A percentile compares a stretch with the other conserved stretches of the same genome.
These are phyloP conservation scores for Sphaerophoria taeniata DNA, from an alignment of 2,888 invertebrate species.

Conservation along the genomic window DNA sequence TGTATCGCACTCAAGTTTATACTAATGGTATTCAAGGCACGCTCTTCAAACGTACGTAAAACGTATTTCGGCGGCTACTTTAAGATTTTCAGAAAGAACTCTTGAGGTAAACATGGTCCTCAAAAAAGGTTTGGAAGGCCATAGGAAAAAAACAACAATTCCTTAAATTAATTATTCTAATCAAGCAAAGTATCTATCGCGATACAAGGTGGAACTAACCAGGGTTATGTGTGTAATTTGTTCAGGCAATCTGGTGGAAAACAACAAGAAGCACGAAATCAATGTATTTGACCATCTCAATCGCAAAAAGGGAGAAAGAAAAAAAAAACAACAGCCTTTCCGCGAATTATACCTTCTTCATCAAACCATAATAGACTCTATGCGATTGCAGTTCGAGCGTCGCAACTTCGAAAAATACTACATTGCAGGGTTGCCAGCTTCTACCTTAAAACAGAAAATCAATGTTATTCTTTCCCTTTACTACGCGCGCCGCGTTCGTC, in stretches of 20 bases:
- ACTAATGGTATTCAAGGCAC: constrained; percentile 52
- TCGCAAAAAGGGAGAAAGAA: constrained; percentile 1
- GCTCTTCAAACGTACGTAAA: constrained; percentile 37
- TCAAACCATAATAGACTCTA: constrained; percentile 7
- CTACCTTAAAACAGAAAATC: neutral
- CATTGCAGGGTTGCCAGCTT: constrained; percentile 7
- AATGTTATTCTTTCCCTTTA: neutral
- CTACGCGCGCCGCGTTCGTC: neutral
- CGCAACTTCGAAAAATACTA: constrained; percentile 4
- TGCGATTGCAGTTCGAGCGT: constrained; percentile 18
- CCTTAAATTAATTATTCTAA: constrained; percentile 68
- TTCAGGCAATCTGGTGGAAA: constrained; percentile 47
- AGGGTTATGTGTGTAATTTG: constrained; percentile 63
- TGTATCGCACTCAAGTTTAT: constrained; percentile 41
- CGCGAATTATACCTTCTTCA: constrained; percentile 17
- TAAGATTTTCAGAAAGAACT: constrained; percentile 46
- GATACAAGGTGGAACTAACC: constrained; percentile 62
- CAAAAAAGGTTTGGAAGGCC: constrained; percentile 54
- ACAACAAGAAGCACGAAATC: constrained; percentile 45
- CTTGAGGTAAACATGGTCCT: constrained; percentile 14
- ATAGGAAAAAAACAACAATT: constrained; percentile 34
- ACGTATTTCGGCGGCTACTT: constrained; percentile 64
- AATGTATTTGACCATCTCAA: constrained; percentile 21
- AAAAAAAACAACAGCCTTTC: constrained; percentile 19
- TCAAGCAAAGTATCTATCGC: constrained; percentile 61